Evolutionary conservation across 2,888 invertebrate genomes (phyloP).

Genomic region (Synergus itoensis): DNA sequence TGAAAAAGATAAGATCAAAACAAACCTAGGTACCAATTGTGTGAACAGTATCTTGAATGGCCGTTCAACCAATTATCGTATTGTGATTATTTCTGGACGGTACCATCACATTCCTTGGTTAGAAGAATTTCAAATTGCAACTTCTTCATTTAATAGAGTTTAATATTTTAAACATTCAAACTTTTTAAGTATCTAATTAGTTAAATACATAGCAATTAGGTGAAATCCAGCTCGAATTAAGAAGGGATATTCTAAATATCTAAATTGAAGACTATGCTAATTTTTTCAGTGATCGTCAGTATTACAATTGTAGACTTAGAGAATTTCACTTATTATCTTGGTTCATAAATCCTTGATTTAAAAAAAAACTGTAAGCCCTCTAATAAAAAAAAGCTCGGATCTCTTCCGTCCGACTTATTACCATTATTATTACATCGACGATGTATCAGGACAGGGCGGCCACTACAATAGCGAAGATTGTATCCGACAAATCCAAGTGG

Average conservation of each 20-base stretch:
- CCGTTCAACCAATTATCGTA: neutral
- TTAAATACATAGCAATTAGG: neutral
- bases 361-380: neutral
- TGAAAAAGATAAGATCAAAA: neutral
- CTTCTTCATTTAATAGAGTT: neutral
- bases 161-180: neutral
- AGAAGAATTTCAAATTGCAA: too few relatives aligned
- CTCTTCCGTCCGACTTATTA: slow-evolving; percentile 23
- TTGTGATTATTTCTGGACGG: neutral
- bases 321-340: neutral
- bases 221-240: neutral
- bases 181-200: neutral
- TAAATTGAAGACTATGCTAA: neutral
- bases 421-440: slow-evolving; percentile 34
- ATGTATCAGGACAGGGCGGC: slow-evolving; percentile 49
- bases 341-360: neutral
- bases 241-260: neutral
- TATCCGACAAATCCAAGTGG: slow-evolving; percentile 58
- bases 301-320: neutral
- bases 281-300: neutral
- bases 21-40: neutral
- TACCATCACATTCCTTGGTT: too few relatives aligned
- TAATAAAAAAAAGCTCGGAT: neutral
- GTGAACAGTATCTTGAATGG: neutral
- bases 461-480: slow-evolving; percentile 52